These are phyloP conservation scores for Philypnodon macrostomus DNA, from an alignment of 2,797 vertebrate genomes.

Conservation along the genomic window DNA sequence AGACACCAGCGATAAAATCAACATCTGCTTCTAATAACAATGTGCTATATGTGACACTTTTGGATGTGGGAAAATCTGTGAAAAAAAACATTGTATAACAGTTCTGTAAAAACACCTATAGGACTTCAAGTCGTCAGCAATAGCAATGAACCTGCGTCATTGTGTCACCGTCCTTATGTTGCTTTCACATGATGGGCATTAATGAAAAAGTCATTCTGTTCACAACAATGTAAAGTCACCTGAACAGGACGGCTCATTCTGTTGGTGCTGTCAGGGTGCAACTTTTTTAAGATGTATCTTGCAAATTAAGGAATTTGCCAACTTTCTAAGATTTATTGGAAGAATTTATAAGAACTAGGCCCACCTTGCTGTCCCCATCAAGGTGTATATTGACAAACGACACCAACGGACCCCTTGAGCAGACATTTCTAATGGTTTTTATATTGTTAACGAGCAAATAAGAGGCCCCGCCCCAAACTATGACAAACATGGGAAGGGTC, in stretches of 20 bases:
- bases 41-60: constrained; percentile 72
- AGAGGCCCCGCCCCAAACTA: too few relatives aligned
- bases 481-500: too few relatives aligned
- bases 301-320: constrained; percentile 16
- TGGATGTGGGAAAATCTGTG: constrained; percentile 50
- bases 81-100: constrained; percentile 50
- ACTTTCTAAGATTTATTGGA: too few relatives aligned
- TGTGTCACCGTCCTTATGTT: constrained; percentile 67
- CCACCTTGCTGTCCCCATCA: too few relatives aligned
- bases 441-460: too few relatives aligned
- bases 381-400: too few relatives aligned
- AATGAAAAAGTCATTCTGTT: constrained; percentile 56
- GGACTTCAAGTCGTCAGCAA: constrained; percentile 65
- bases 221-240: constrained; percentile 38
- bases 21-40: constrained; percentile 78
- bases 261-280: constrained; percentile 29
- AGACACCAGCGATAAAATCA: constrained; percentile 68
- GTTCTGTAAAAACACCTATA: constrained; percentile 51
- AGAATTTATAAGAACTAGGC: too few relatives aligned
- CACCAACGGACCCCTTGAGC: too few relatives aligned
- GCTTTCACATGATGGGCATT: constrained; percentile 53
- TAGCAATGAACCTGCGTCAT: constrained; percentile 59
- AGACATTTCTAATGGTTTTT: too few relatives aligned
- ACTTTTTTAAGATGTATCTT: constrained; percentile 11
- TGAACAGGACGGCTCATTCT: constrained; percentile 39